Evolutionary conservation across 92 coral and sea anemone species (phyloP), one percentile per base, ranked within the genome.

Genomic region (Anthopleura xanthogrammica): DNA sequence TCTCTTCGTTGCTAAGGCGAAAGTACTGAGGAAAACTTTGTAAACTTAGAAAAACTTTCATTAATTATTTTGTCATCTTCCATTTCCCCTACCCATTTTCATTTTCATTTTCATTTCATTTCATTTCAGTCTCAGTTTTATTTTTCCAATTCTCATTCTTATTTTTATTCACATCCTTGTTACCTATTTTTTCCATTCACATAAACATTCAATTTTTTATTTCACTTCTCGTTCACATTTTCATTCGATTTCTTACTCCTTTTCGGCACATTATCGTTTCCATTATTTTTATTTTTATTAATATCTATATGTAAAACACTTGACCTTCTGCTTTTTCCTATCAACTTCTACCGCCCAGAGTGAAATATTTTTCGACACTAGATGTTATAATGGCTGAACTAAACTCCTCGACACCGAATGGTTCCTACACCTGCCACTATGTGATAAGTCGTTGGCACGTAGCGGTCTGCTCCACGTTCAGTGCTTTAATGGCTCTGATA

Each of bases 401-500:
- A 41, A 22, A 81, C 46, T 4, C 60, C 20, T 52, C 84, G 48
- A 16, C 71, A 16, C 23, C 42, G 42, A 84, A 76, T 50, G 13
- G 52, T 0, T 60, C 76, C 20, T 60, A 43, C 52, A 7, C 52
- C 19, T 84, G 87, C 82, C 46, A 48, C 1, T 84, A 76, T 39
- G 52, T 36, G 23, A 65, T 84, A 41, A 80, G 75, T 46, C 60
- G 80, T n/a, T 76, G 77, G 13, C 77, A 76, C 65, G 77, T 84
- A 50, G 82, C 77, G 1, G 11, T 84, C 7, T 76, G 81, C 12
- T 75, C 80, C 3, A 84, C 87, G 0, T 84, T 84, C 52, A 84
- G 82, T 29, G 81, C 73, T 41, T 75, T 84, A 13, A 77, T 77
- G 81, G 87, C 87, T 39, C 4, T 64, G 62, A 14, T 77, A 16